Conservation (phyloP, 2,888 invertebrate genomes). For the Theodoxus fluviatilis region DNA sequence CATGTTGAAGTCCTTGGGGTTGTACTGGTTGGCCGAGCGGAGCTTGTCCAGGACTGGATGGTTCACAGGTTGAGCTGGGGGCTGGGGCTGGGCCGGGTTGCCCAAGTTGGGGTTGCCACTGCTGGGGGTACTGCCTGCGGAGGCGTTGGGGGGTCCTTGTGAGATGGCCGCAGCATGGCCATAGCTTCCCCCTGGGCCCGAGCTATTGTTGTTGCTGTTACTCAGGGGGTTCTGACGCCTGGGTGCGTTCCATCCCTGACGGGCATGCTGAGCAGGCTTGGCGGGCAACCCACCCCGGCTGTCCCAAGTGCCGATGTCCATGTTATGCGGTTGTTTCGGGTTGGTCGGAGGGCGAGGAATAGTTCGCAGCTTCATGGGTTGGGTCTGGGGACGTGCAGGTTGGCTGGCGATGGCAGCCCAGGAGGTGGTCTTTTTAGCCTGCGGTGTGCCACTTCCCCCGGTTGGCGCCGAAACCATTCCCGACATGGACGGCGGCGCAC, state of each 20-base stretch:
- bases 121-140: slow-evolving; percentile 26
- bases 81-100: slow-evolving; percentile 24
- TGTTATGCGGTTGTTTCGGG: slow-evolving; percentile 80
- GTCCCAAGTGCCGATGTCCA: slow-evolving; percentile 95
- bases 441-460: slow-evolving; percentile 40
- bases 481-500: slow-evolving; percentile 24
- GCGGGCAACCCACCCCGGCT: slow-evolving; percentile 57
- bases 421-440: slow-evolving; percentile 83
- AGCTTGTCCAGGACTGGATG: slow-evolving; percentile 87
- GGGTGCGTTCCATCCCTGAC: slow-evolving; percentile 51
- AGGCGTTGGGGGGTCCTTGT: slow-evolving; percentile 31
- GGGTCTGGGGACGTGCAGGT: slow-evolving; percentile 77
- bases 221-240: slow-evolving; percentile 40
- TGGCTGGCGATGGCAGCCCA: slow-evolving; percentile 98
- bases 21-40: slow-evolving; percentile 90
- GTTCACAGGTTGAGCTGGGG: slow-evolving; percentile 39
- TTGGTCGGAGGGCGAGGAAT: slow-evolving; percentile 93
- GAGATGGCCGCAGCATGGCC: slow-evolving; percentile 20
- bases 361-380: slow-evolving; percentile 84
- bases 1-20: slow-evolving; percentile 89
- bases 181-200: slow-evolving; percentile 16
- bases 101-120: slow-evolving; percentile 26
- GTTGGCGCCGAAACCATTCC: slow-evolving; percentile 17
- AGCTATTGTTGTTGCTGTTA: slow-evolving; percentile 23
- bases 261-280: slow-evolving; percentile 22